A percentile compares a stretch with the other conserved stretches of the same genome.
phyloP scores from a whole-genome alignment of 1,140 invertebrate species.

The Megalopta genalis region DNA sequence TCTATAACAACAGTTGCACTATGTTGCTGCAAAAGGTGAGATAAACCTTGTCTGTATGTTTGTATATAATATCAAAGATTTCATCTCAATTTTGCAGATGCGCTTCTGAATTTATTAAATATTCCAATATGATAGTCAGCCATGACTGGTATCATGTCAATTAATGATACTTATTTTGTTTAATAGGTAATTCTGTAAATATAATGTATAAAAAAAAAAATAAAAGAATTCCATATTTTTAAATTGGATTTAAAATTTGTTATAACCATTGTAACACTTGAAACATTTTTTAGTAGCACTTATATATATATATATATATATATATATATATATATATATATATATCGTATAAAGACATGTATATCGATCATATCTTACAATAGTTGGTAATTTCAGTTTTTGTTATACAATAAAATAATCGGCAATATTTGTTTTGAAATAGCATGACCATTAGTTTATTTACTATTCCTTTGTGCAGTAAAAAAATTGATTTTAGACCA shows the following conservation, averaged over 20 bases:
- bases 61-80: conserved; percentile 26
- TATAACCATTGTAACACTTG: conserved; percentile 1
- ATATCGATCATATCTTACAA: conserved; percentile 5
- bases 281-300: conserved; percentile 2
- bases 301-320: too few species aligned
- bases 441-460: conserved; percentile 2
- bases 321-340: too few species aligned
- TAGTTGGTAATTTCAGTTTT: background rate
- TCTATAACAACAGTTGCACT: conserved; percentile 63
- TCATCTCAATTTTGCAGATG: conserved; percentile 63
- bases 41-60: background rate
- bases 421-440: background rate
- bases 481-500: conserved; percentile 29
- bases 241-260: conserved; percentile 21
- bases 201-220: conserved; percentile 32
- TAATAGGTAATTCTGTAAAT: conserved; percentile 46
- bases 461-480: background rate
- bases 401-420: conserved; percentile 8
- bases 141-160: conserved; percentile 49
- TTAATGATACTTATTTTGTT: conserved; percentile 38
- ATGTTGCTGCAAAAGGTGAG: conserved; percentile 71
- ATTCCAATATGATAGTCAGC: conserved; percentile 31
- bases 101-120: conserved; percentile 56
- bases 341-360: conserved; percentile 16
- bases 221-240: conserved; percentile 41